phyloP scores from a whole-genome alignment of 2,113 vertebrate genomes.

The Polyodon spathula region DNA sequence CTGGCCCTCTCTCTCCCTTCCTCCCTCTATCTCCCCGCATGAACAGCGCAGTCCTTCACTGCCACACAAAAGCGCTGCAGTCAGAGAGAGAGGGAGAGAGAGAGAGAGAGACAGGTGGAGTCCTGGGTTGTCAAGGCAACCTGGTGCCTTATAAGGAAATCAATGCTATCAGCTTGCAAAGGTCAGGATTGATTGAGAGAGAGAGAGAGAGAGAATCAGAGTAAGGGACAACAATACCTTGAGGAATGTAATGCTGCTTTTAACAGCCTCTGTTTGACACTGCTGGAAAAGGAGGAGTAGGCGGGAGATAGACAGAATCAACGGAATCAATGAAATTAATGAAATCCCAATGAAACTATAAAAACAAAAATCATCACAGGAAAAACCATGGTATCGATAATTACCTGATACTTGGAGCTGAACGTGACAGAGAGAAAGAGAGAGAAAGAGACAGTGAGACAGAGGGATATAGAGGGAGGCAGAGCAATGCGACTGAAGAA shows the following conservation, averaged over 20 bases:
- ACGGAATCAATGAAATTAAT: slow-evolving; percentile 70
- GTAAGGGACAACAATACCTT: slow-evolving; percentile 23
- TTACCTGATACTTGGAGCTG: too few species aligned
- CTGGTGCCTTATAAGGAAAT: slow-evolving; percentile 58
- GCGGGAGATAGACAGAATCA: too few species aligned
- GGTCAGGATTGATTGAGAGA: slow-evolving; percentile 50
- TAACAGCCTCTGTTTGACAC: slow-evolving; percentile 12
- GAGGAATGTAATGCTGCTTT: slow-evolving; percentile 6
- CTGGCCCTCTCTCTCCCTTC: not conserved
- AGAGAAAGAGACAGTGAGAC: slow-evolving; percentile 14
- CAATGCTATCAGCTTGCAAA: slow-evolving; percentile 63
- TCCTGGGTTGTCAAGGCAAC: slow-evolving; percentile 75
- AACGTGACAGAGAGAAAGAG: slow-evolving; percentile 29
- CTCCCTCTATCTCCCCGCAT: slow-evolving; percentile 25
- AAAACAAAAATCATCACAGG: too few species aligned
- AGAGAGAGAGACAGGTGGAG: slow-evolving; percentile 74
- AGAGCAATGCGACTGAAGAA: too few species aligned
- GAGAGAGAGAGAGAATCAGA: slow-evolving; percentile 23
- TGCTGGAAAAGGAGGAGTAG: too few species aligned
- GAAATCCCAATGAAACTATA: too few species aligned
- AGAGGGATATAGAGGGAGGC: slow-evolving; percentile 30
- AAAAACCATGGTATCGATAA: too few species aligned
- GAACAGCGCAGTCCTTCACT: slow-evolving; percentile 22
- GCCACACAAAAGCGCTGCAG: slow-evolving; percentile 23
- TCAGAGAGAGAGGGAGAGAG: slow-evolving; percentile 12